Evolutionary conservation across 2,797 vertebrate genomes (phyloP), one percentile per base, ranked within the genome.

Genomic region (Epinephelus awoara): DNA sequence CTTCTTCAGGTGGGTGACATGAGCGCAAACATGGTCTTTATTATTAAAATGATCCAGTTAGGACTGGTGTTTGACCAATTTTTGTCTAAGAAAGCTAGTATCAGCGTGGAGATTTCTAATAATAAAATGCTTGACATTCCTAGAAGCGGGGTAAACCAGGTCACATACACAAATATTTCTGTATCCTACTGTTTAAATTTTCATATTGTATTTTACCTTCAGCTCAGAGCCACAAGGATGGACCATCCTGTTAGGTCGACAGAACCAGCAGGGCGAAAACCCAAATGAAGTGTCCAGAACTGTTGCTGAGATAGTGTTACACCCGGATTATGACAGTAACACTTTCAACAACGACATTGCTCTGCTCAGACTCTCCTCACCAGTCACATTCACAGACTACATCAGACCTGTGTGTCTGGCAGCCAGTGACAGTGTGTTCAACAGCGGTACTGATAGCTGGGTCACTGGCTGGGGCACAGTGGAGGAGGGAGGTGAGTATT

Each of bases 351-450:
- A 92, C 0, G 91, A 94, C 75, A 88, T 94, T 0, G 88, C 90
- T 76, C 81, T 93, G 68, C 56, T 94, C 64, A 92, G n/a, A 72
- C 90, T 96, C 61, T 84, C 49, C 0, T 58, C 2, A 12, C 61
- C 94, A 0, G 75, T 96, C 51, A 23, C 0, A 4, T 96, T 95
- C 85, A 93, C 92, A 23, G 89, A 94, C 67, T 86, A 82, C 66
- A 91, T 96, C 82, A 90, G 88, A 54, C 96, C 96, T 2, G 90
- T 96, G 72, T 96, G 95, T 85, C 89, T 96, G 72, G 95, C 96
- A 85, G 92, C 78, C 4, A 65, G 55, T 61, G 62, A n/a, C 21
- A 93, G 92, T 67, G 75, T 76, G 66, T 92, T 94, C 80, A 69
- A 80, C 68, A 83, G 23, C 2, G 92, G 85, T 3, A 86, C 80